These are phyloP conservation scores for Gopherus evgoodei DNA, from an alignment of 2,113 vertebrate genomes.

Conservation along the genomic window DNA sequence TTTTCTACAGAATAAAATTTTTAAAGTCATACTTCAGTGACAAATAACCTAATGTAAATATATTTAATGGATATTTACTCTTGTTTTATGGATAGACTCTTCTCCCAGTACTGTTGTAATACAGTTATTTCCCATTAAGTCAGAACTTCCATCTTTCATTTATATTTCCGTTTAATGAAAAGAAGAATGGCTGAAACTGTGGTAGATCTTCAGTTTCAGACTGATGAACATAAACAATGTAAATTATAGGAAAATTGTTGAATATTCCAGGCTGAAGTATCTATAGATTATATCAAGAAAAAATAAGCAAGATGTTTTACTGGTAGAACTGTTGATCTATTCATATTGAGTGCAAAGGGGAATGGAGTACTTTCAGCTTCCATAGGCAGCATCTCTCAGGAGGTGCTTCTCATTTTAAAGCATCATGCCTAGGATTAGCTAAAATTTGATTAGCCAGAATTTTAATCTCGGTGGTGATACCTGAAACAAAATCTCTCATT, in stretches of 20 bases:
- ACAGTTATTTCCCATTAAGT: neutral
- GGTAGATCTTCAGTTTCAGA: neutral
- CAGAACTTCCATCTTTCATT: neutral
- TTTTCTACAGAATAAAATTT: neutral
- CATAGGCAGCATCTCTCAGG: neutral
- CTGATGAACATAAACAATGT: neutral
- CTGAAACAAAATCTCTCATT: accelerated
- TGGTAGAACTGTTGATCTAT: neutral
- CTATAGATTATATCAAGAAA: neutral
- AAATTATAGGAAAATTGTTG: neutral
- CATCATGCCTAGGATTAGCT: neutral
- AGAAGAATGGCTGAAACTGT: neutral
- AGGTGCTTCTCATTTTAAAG: neutral
- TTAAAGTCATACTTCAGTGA: neutral
- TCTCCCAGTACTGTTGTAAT: neutral
- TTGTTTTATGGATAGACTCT: neutral
- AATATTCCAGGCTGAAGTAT: neutral
- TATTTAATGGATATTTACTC: neutral
- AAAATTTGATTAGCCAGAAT: neutral
- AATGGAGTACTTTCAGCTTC: neutral
- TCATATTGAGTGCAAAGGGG: neutral
- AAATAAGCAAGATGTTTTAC: neutral
- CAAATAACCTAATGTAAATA: neutral
- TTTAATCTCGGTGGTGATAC: neutral
- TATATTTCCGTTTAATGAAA: neutral